Evolutionary conservation across 2,888 invertebrate species (phyloP), one percentile per base, ranked within the genome.

Genomic region (Holacanthella duospinosa): DNA sequence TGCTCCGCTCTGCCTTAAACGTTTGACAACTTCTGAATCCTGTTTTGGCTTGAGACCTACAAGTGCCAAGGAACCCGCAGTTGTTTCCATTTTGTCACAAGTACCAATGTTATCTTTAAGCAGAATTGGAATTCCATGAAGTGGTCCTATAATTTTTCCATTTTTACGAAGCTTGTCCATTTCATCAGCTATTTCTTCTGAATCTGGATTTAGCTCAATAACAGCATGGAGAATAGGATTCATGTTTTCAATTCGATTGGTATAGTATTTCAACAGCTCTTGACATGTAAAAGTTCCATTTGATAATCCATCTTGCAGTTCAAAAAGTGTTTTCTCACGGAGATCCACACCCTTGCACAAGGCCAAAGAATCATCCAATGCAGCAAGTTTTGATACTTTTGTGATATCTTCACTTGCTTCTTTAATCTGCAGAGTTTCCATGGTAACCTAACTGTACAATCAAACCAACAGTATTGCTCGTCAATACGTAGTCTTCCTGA

Each of bases 41-140:
- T 21, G 19, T 24, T 60, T 62, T 0, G 65, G 64, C 1, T 29
- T 43, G 4, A 65, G 24, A 43, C 66, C 61, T 27, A 61, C 12
- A 24, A 68, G 36, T 1, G 65, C 66, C 43, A 59, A 2, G n/a
- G 68, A 60, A 27, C 67, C 68, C n/a, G 61, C 64, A 1, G 68
- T 67, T 1, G 66, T 68, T 36, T 64, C 44, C 64, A 67, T 67
- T 29, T 44, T 27, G 29, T 67, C 65, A 27, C 12, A 21, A 1
- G 64, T 67, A 2, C 36, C 66, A 21, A 65, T 60, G 43, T 65
- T 65, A n/a, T 68, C 66, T 29, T 68, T 68, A 2, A 67, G 25
- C 4, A 68, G 60, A n/a, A 68, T 36, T 1, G 68, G 68, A 43
- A 68, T 67, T 9, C 68, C 66, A 48, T 68, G 66, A 24, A 68